These are phyloP conservation scores for Camponotus fellah DNA, from an alignment of 2,888 invertebrate genomes.

Conservation along the genomic window DNA sequence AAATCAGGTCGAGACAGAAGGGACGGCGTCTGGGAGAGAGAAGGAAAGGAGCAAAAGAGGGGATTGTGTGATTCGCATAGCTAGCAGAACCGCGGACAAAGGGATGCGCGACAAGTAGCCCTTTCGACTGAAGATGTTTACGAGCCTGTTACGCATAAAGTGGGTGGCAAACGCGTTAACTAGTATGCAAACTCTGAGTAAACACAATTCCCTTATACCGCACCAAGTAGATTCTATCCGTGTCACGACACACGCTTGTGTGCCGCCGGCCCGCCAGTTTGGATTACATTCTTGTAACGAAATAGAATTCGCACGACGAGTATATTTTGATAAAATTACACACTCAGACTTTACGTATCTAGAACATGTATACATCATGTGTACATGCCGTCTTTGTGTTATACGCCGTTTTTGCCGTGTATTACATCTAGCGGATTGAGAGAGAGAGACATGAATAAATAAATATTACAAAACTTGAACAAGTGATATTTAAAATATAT, in stretches of 20 bases:
- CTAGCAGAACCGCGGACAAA: conserved; percentile 69
- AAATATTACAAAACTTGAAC: background rate
- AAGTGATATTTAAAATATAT: background rate
- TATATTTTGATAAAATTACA: conserved; percentile 50
- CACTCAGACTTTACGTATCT: background rate
- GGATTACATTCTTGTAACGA: conserved; percentile 49
- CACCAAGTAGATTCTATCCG: conserved; percentile 54
- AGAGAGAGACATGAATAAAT: conserved; percentile 7
- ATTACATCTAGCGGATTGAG: background rate
- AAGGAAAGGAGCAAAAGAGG: conserved; percentile 61
- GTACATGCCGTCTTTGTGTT: background rate
- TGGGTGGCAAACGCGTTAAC: conserved; percentile 79
- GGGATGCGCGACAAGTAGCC: conserved; percentile 75
- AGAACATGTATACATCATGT: background rate
- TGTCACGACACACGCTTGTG: conserved; percentile 60
- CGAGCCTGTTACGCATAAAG: conserved; percentile 79
- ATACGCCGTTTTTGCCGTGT: background rate
- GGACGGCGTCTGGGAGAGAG: conserved; percentile 54
- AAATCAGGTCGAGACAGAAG: conserved; percentile 37
- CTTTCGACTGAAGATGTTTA: conserved; percentile 82
- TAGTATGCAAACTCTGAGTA: conserved; percentile 84
- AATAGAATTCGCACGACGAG: conserved; percentile 24
- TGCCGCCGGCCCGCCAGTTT: conserved; percentile 55
- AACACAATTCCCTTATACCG: conserved; percentile 84
- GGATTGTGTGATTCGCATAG: conserved; percentile 51